Evolutionary conservation across 1,140 invertebrate genomes (phyloP), one percentile per base, ranked within the genome.

Genomic region (Cydia strobilella): DNA sequence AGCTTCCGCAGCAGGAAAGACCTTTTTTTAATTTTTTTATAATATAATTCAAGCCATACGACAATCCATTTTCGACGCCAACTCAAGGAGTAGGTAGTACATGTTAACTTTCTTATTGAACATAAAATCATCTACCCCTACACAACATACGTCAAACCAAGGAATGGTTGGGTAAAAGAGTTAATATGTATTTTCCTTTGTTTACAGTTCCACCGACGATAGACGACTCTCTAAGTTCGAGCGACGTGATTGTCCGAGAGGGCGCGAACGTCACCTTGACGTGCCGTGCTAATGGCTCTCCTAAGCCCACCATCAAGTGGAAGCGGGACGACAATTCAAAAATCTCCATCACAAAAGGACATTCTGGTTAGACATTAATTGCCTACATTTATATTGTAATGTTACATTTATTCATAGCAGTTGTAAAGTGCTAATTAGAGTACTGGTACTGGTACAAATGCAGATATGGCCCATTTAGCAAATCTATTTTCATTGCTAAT

Each of bases 231-330:
- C 94, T 97, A 86, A 97, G 97, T 86, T 97, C 97, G 84, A 97
- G 97, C 80, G 97, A 98, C 90, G 96, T 98, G 42, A 97, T 98
- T 81, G 97, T 98, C 23, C 94, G 97, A 23, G 98, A 99, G 94
- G 97, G 96, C 73, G 95, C 97, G 75, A 98, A 98, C 92, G 97
- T 98, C 72, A 97, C 96, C 12, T 93, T 98, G 75, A 96, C 94
- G 79, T 98, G 98, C 92, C 96, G 96, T 87, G 98, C 98, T 76
- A 96, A 96, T 82, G 98, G 98, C 85, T 97, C 96, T 84, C 98
- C 98, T 35, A 94, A 95, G 80, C 98, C 98, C 2, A 96, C 93
- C 79, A 97, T 98, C 82, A 97, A 96, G 88, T 98, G 98, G 98
- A 97, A 97, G 92, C 94, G 98, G 80, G 97, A 98, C 89, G 97